These are phyloP conservation scores for Molossus molossus DNA, from an alignment of 2,797 vertebrate species.

Conservation along the genomic window DNA sequence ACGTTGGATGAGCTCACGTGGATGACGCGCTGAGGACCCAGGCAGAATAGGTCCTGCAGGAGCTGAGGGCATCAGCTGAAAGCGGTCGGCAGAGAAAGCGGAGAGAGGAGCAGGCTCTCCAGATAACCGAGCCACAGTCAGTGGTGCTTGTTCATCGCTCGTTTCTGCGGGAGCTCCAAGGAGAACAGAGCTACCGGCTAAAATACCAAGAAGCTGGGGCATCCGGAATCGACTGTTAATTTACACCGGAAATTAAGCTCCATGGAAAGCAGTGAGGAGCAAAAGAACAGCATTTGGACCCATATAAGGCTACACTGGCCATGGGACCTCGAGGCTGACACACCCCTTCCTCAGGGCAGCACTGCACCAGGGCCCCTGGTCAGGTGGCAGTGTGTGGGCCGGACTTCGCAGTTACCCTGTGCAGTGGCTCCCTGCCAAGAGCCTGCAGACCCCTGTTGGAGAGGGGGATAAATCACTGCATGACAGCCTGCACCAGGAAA, in stretches of 20 bases:
- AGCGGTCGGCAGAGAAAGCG: background rate
- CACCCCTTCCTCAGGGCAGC: background rate
- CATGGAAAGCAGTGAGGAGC: background rate
- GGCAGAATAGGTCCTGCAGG: background rate
- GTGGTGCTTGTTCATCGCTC: background rate
- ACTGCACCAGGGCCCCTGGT: background rate
- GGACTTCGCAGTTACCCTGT: background rate
- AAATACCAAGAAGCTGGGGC: background rate
- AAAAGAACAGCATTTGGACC: no score
- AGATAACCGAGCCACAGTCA: background rate
- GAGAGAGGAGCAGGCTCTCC: background rate
- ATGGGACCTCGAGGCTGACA: fast-evolving
- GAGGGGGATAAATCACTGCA: background rate
- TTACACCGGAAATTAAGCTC: background rate
- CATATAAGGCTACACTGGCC: fast-evolving
- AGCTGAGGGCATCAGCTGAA: background rate
- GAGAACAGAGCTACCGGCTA: background rate
- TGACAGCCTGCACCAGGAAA: background rate
- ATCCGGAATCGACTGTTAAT: background rate
- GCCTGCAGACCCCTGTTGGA: background rate
- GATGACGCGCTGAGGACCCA: background rate
- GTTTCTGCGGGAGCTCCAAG: background rate
- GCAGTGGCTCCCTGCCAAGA: background rate
- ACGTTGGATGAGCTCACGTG: background rate
- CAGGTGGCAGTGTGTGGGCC: background rate